A percentile compares a stretch with the other conserved stretches of the same genome.
These are phyloP conservation scores for Caerostris extrusa DNA, from an alignment of 1,140 invertebrate species.

Conservation along the genomic window DNA sequence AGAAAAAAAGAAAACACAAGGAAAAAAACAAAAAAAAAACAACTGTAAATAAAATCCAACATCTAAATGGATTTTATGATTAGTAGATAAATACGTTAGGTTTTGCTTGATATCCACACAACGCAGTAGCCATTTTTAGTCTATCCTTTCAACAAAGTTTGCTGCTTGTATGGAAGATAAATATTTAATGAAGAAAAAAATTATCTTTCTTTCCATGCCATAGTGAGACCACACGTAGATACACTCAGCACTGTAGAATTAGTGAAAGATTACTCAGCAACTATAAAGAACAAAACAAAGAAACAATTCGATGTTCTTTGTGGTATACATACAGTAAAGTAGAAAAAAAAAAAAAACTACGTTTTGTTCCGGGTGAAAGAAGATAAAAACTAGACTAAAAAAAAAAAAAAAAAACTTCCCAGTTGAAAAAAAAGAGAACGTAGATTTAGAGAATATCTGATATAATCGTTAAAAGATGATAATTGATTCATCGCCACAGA, in stretches of 20 bases:
- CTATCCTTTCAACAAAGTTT: slow-evolving; percentile 70
- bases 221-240: slow-evolving; percentile 77
- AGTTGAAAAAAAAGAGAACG: slow-evolving; percentile 75
- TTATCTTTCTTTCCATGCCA: slow-evolving; percentile 76
- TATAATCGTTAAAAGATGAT: slow-evolving; percentile 72
- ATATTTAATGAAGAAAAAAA: slow-evolving; percentile 68
- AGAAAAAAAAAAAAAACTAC: slow-evolving; percentile 32
- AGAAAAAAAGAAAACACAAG: slow-evolving; percentile 63
- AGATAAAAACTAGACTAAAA: slow-evolving; percentile 70
- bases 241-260: slow-evolving; percentile 73
- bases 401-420: slow-evolving; percentile 42
- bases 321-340: slow-evolving; percentile 70
- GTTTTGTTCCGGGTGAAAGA: slow-evolving; percentile 58
- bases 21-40: slow-evolving; percentile 21
- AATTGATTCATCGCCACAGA: slow-evolving; percentile 53
- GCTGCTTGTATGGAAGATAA: slow-evolving; percentile 62
- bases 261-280: slow-evolving; percentile 70
- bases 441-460: slow-evolving; percentile 77
- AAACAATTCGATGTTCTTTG: slow-evolving; percentile 69
- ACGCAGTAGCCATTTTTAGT: slow-evolving; percentile 63
- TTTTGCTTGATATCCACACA: slow-evolving; percentile 75
- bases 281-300: slow-evolving; percentile 78
- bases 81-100: slow-evolving; percentile 72
- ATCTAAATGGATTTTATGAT: slow-evolving; percentile 64
- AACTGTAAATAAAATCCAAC: slow-evolving; percentile 68